Evolutionary conservation across 2,113 vertebrate genomes (phyloP), one percentile per base, ranked within the genome.

Genomic region (Phalacrocorax aristotelis): DNA sequence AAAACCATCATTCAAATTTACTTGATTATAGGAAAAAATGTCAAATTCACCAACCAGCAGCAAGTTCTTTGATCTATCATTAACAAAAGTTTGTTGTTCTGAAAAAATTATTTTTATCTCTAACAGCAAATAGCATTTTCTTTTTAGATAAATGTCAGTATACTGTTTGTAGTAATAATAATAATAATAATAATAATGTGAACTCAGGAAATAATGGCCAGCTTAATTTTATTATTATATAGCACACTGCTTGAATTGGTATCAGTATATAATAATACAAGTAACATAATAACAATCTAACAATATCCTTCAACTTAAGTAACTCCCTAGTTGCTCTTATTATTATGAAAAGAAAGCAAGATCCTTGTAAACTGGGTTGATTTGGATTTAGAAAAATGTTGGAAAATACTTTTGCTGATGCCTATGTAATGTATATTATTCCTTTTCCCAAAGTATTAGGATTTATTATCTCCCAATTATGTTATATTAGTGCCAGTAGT

Each of bases 391-490:
- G 44, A 79, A 84, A 81, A 80, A 86, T 0, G 0, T 27, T 55
- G n/a, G 8, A 30, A 89, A 51, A 57, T 71, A 42, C 12, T 93
- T 88, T 51, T 66, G 11, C 89, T 83, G 29, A 92, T 85, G 36
- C 16, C 42, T 8, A 66, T 70, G 49, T 78, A 69, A 83, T 32
- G 11, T 61, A 46, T 42, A 76, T 79, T 74, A 48, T 62, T 62
- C 15, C 15, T 83, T 91, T 95, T 44, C 57, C 20, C 34, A 82
- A 81, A 90, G 44, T 32, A 74, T 51, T 55, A 85, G 38, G 34
- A 93, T 95, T 95, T 89, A 93, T 81, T 85, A 44, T 75, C 34
- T 89, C 42, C 17, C 57, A 94, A 26, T 95, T 81, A 74, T 84
- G n/a, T 78, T 86, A 7, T 60, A 57, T 83, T 78, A 91, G 19